A percentile compares a stretch with the other conserved stretches of the same genome.
These are phyloP conservation scores for Mastacembelus armatus DNA, from an alignment of 2,797 vertebrate species.

Conservation along the genomic window DNA sequence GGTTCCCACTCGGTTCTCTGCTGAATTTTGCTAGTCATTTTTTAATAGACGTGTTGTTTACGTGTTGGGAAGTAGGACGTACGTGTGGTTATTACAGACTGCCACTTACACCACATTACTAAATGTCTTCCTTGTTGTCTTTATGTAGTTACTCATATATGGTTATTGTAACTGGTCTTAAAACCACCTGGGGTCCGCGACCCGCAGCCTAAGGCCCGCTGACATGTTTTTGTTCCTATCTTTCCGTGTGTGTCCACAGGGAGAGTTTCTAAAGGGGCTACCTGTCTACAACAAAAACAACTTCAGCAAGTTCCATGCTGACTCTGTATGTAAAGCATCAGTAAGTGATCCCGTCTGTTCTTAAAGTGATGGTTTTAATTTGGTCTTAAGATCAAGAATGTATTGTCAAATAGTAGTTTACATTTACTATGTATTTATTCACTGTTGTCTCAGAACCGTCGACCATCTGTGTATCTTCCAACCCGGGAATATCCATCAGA, in stretches of 20 bases:
- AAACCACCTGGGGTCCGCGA: too few relatives aligned
- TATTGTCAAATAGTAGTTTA: neutral
- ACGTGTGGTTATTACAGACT: neutral
- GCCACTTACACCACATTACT: neutral
- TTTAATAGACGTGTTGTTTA: neutral
- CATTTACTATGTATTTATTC: too few relatives aligned
- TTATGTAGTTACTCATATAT: accelerated
- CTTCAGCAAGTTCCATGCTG: slow-evolving; percentile 96
- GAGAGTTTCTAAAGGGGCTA: slow-evolving; percentile 95
- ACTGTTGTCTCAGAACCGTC: slow-evolving; percentile 87
- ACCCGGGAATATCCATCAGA: slow-evolving; percentile 95
- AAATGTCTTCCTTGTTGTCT: too few relatives aligned
- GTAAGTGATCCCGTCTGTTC: slow-evolving; percentile 79
- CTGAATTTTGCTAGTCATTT: neutral
- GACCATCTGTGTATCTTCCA: slow-evolving; percentile 94
- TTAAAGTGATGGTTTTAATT: neutral
- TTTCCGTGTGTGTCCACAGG: slow-evolving; percentile 77
- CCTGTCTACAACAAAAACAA: slow-evolving; percentile 98
- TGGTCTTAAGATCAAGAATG: neutral
- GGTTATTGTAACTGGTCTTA: neutral
- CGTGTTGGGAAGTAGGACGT: neutral
- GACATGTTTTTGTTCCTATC: neutral
- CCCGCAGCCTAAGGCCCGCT: neutral
- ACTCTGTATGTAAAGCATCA: slow-evolving; percentile 96
- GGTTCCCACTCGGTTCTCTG: neutral